Evolutionary conservation across 1,140 invertebrate genomes (phyloP).

Genomic region (Dendroctonus ponderosae): DNA sequence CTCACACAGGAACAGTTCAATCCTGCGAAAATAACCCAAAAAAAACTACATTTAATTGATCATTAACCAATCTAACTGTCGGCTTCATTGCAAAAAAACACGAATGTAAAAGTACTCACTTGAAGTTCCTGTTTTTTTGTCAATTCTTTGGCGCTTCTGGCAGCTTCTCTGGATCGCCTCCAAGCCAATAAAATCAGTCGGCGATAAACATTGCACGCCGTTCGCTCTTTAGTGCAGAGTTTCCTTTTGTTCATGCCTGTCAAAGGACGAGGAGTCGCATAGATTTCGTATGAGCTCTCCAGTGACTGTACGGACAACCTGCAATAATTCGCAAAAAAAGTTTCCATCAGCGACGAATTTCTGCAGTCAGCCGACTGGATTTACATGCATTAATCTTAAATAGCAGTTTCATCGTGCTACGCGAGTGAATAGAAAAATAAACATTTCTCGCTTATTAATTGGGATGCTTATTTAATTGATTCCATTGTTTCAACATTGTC

Average conservation of each 20-base stretch:
- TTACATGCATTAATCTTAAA: too few species aligned
- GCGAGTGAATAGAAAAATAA: too few species aligned
- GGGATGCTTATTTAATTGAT: too few species aligned
- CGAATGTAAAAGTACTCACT: not conserved
- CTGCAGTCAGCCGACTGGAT: too few species aligned
- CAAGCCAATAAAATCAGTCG: constrained; percentile 36
- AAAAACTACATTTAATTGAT: too few species aligned
- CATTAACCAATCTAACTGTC: not conserved
- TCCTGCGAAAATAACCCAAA: too few species aligned
- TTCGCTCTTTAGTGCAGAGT: constrained; percentile 30
- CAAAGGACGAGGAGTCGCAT: constrained; percentile 37
- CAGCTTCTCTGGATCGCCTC: constrained; percentile 24
- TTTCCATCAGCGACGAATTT: too few species aligned
- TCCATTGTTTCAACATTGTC: too few species aligned
- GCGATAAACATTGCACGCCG: constrained; percentile 27
- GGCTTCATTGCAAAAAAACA: not conserved
- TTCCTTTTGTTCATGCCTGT: constrained; percentile 12
- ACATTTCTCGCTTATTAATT: too few species aligned
- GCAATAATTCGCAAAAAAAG: not conserved
- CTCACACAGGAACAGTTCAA: too few species aligned
- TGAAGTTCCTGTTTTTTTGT: constrained; percentile 9
- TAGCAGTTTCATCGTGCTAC: too few species aligned
- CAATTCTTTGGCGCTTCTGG: not conserved
- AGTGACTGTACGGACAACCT: constrained; percentile 1
- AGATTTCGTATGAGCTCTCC: constrained; percentile 20